Evolutionary conservation across 2,888 invertebrate species (phyloP), one percentile per base, ranked within the genome.

Genomic region (Drosophila limbata): DNA sequence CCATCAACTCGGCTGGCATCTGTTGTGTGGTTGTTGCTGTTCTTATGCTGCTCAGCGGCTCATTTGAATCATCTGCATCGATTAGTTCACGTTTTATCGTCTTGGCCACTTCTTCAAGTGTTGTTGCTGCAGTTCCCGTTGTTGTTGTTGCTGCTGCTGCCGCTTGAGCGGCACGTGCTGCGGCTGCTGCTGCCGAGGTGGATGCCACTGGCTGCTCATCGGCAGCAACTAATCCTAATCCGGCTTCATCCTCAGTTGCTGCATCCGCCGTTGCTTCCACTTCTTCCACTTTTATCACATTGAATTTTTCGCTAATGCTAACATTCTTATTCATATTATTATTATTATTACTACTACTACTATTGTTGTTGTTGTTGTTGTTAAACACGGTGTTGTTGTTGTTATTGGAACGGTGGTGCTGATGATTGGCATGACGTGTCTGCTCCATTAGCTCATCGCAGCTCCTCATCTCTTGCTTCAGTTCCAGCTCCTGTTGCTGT

Each of bases 241-340:
- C 63, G 11, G 19, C 53, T 10, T 21, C 55, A 19, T 50, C 13
- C 52, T 44, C 55, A 35, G 33, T 28, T 15, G 33, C 45, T 25
- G 47, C 47, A 47, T n/a, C 25, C 44, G 53, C 90, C 88, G 67
- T 63, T 37, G 67, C 68, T 37, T 72, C 84, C 25, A 53, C 62
- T 59, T 77, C 76, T 73, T 87, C 92, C 92, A 77, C 84, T 88
- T 92, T 92, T 92, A 92, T 92, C 92, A 92, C 92, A 92, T 92
- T 92, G 82, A 90, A 86, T 90, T 92, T 92, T 84, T 92, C 92
- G 89, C 88, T 91, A 89, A 90, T 86, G 84, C 87, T 91, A 90
- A 91, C 90, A 87, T 90, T 88, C 88, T 88, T 91, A 86, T 83
- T 89, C 81, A 86, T 90, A 88, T 88, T 86, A 86, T 73, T 89